Evolutionary conservation across 2,797 vertebrate species (phyloP).

Genomic region (Thaleichthys pacificus): DNA sequence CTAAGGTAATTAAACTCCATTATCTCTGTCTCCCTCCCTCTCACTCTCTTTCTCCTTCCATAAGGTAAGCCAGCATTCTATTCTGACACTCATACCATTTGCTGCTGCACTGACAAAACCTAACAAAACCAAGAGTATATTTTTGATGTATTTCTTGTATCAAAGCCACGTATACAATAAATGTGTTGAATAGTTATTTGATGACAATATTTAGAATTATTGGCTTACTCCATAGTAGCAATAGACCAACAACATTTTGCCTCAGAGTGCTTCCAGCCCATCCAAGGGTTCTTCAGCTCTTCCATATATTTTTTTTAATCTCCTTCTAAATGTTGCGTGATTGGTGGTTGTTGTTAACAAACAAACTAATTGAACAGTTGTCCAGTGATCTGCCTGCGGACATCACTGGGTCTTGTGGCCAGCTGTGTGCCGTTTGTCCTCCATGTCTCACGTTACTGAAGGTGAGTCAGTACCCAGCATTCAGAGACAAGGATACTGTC

Average conservation of each 20-base stretch:
- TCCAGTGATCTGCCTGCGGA: not conserved
- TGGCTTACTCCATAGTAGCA: not conserved
- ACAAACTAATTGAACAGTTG: not conserved
- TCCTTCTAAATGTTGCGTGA: slow-evolving; percentile 4
- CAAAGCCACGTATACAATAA: too few relatives aligned
- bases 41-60: not conserved
- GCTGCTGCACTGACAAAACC: not conserved
- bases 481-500: not conserved
- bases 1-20: slow-evolving; percentile 26
- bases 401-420: too few relatives aligned
- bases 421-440: not conserved
- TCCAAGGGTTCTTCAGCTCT: too few relatives aligned
- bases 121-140: not conserved
- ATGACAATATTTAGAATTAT: not conserved
- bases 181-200: too few relatives aligned
- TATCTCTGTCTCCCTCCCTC: not conserved
- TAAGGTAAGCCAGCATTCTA: too few relatives aligned
- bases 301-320: too few relatives aligned
- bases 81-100: too few relatives aligned
- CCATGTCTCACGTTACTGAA: slow-evolving; percentile 1
- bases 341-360: not conserved
- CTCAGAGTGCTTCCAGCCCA: too few relatives aligned
- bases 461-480: slow-evolving; percentile 10
- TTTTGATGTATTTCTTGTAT: too few relatives aligned
- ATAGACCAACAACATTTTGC: too few relatives aligned